phyloP scores from a whole-genome alignment of 1,140 invertebrate genomes.

The Pseudomyrmex pallidus region DNA sequence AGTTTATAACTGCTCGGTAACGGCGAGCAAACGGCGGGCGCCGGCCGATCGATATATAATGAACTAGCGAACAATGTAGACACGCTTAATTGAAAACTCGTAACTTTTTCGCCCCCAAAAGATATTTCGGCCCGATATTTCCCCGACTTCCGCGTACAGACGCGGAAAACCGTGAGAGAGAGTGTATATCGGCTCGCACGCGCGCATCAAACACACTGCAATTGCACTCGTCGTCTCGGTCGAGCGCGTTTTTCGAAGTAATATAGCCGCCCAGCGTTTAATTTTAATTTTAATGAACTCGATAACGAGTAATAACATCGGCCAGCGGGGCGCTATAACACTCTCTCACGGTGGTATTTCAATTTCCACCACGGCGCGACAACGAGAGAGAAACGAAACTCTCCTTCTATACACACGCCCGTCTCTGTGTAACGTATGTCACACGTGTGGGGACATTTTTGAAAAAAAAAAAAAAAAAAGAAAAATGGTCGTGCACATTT shows the following conservation, averaged over 20 bases:
- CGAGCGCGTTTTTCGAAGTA: conserved; percentile 44
- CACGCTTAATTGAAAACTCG: conserved; percentile 61
- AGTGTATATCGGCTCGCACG: background rate
- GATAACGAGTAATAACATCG: conserved; percentile 50
- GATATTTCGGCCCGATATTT: conserved; percentile 54
- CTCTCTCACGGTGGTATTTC: conserved; percentile 16
- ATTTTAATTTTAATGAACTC: conserved; percentile 59
- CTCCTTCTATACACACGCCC: background rate
- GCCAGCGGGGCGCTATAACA: conserved; percentile 1
- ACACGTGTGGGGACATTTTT: background rate
- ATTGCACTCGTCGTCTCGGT: background rate
- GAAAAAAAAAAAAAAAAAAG: conserved; percentile 2
- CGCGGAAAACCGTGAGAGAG: background rate
- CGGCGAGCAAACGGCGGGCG: conserved; percentile 13
- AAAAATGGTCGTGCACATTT: background rate
- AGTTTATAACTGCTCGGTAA: conserved; percentile 52
- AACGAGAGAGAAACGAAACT: background rate
- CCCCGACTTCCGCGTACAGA: background rate
- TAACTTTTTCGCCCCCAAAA: conserved; percentile 52
- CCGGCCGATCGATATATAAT: conserved; percentile 59
- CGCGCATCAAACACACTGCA: background rate
- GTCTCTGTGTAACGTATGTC: background rate
- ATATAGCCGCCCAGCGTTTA: conserved; percentile 17
- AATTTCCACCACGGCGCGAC: conserved; percentile 43
- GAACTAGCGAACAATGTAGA: conserved; percentile 62